These are phyloP conservation scores for Macaria liturata DNA, from an alignment of 2,888 invertebrate genomes.

Conservation along the genomic window DNA sequence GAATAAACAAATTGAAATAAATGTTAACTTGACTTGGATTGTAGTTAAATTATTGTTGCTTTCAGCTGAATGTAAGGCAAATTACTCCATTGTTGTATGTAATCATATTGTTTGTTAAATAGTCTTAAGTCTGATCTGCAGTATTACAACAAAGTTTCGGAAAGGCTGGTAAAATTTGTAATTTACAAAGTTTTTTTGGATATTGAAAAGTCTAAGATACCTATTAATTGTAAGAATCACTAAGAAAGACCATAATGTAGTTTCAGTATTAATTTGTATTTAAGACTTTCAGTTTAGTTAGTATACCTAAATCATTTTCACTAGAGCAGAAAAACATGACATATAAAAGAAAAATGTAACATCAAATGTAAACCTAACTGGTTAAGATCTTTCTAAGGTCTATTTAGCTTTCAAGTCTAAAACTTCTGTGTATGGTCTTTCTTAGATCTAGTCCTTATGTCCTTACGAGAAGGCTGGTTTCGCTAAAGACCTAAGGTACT, in stretches of 20 bases:
- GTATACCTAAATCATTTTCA: too few species aligned
- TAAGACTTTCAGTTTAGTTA: too few species aligned
- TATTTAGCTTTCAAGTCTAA: too few species aligned
- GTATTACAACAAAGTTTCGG: not conserved
- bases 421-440: not conserved
- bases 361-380: too few species aligned
- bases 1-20: conserved; percentile 20
- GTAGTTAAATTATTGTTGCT: conserved; percentile 19
- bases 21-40: conserved; percentile 24
- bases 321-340: too few species aligned
- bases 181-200: not conserved
- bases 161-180: conserved; percentile 1
- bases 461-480: conserved; percentile 61
- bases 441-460: conserved; percentile 22
- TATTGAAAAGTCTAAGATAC: too few species aligned
- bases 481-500: conserved; percentile 35
- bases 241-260: too few species aligned
- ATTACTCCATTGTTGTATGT: conserved; percentile 24
- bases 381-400: too few species aligned
- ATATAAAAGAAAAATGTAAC: too few species aligned
- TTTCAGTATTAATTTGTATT: too few species aligned
- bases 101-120: conserved; percentile 18
- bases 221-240: too few species aligned
- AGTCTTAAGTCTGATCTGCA: conserved; percentile 19
- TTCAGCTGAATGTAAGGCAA: conserved; percentile 20